Conservation (phyloP, 2,797 vertebrate genomes). For the Telmatherina bonti region DNA sequence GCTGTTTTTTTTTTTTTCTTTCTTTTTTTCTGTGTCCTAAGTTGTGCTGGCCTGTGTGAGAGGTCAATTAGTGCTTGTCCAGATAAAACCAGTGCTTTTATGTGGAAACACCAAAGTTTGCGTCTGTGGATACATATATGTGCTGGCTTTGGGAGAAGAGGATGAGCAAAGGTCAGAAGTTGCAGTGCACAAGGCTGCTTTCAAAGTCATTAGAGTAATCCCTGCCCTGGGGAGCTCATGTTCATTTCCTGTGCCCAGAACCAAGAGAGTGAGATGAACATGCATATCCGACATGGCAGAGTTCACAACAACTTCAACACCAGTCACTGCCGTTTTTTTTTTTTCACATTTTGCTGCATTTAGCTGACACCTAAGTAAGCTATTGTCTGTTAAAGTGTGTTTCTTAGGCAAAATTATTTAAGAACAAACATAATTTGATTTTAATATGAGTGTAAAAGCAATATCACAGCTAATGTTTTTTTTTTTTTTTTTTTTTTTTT, state of each 20-base stretch:
- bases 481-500: not conserved
- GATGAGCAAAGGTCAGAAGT: constrained; percentile 79
- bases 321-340: constrained; percentile 26
- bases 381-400: not conserved
- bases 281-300: constrained; percentile 59
- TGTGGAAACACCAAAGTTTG: constrained; percentile 19
- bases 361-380: constrained; percentile 20
- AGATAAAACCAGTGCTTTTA: constrained; percentile 8
- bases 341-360: constrained; percentile 52
- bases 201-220: constrained; percentile 84
- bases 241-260: constrained; percentile 80
- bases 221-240: constrained; percentile 70
- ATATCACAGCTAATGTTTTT: not conserved
- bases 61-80: constrained; percentile 25
- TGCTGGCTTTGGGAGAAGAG: constrained; percentile 58
- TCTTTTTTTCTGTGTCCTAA: constrained; percentile 6
- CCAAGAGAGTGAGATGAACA: constrained; percentile 67
- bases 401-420: not conserved
- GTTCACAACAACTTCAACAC: constrained; percentile 53
- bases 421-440: not conserved
- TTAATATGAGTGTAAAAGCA: not conserved
- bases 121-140: constrained; percentile 4
- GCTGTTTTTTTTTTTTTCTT: constrained; percentile 37
- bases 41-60: constrained; percentile 10
- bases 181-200: constrained; percentile 67